Evolutionary conservation across 1,140 invertebrate species (phyloP), one percentile per base, ranked within the genome.

Genomic region (Temnothorax curvispinosus): DNA sequence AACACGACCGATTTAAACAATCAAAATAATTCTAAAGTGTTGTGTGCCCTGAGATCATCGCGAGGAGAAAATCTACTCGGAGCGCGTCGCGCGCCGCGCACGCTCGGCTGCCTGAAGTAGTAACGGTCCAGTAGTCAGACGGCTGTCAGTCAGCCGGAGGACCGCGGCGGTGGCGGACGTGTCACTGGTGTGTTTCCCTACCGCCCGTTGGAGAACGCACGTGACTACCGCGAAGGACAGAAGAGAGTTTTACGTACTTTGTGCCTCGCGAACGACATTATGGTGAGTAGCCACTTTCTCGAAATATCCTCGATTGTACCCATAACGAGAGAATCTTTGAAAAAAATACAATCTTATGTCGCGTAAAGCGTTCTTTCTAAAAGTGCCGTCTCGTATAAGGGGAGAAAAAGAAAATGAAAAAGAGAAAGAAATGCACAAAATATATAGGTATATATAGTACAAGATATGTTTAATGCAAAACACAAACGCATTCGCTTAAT

Each of bases 71-170:
- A 85, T 71, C 50, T 58, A 50, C 50, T 72, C 35, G 21, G 82
- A 67, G 11, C 9, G n/a, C 52, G 21, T 38, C 72, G 89, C 89
- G n/a, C 52, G 21, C 54, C 72, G 89, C 89, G 88, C 88, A 90
- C 13, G 82, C 44, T 2, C 38, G 54, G 74, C 21, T 32, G 62
- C 15, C 41, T 52, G 75, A 64, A 62, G 81, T 54, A 27, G 58
- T 89, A 58, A 54, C 67, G n/a, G 15, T 27, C 54, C 44, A 47
- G 76, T 71, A 75, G 81, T 87, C 58, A 44, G n/a, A 76, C 1
- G 13, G 58, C 38, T 58, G 85, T 81, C 88, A 92, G 91, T 92
- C 75, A 65, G 60, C 52, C 67, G 75, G 27, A 85, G 89, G 62
- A 67, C n/a, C 56, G 85, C 90, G 84, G 27, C 71, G n/a, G 71